phyloP scores from a whole-genome alignment of 2,888 invertebrate species.

The Cryptocephalus primarius region DNA sequence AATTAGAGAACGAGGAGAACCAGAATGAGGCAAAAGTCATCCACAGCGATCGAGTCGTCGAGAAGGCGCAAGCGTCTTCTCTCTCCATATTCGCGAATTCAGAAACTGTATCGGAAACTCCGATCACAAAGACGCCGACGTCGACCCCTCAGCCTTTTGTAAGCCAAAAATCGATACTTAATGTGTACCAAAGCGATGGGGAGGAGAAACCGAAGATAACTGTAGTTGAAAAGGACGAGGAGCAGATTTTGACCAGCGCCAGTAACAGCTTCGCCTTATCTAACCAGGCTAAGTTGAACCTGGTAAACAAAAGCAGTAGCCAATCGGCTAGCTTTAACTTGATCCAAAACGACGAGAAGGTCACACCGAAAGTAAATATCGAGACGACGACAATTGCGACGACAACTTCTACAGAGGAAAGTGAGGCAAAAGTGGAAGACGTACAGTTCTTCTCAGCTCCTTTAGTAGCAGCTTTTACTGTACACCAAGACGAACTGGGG shows the following conservation, averaged over 20 bases:
- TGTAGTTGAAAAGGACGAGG: conserved; percentile 19
- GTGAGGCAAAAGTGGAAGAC: conserved; percentile 52
- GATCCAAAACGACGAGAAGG: conserved; percentile 4
- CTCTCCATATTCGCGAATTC: conserved; percentile 41
- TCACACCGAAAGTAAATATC: conserved; percentile 7
- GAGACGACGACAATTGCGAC: conserved; percentile 37
- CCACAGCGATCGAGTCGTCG: conserved; percentile 32
- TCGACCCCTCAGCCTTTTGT: too few species aligned
- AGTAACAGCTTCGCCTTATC: conserved; percentile 20
- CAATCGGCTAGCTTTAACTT: conserved; percentile 5
- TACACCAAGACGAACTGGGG: conserved; percentile 70
- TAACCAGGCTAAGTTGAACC: conserved; percentile 9
- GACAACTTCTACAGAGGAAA: conserved; percentile 56
- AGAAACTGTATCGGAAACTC: neutral
- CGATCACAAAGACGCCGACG: neutral
- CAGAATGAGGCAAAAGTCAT: conserved; percentile 33
- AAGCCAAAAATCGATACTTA: too few species aligned
- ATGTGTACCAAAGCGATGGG: conserved; percentile 27
- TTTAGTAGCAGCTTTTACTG: conserved; percentile 73
- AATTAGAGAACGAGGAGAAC: conserved; percentile 56
- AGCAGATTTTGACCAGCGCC: conserved; percentile 30
- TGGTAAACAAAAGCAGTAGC: conserved; percentile 6
- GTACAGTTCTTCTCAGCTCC: conserved; percentile 76
- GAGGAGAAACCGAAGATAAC: conserved; percentile 25
- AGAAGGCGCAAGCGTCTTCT: conserved; percentile 43